Percentiles rank a stretch among this genome's conserved stretches.
These are phyloP conservation scores for Glyptemys insculpta DNA, from an alignment of 2,797 vertebrate species.

Conservation along the genomic window DNA sequence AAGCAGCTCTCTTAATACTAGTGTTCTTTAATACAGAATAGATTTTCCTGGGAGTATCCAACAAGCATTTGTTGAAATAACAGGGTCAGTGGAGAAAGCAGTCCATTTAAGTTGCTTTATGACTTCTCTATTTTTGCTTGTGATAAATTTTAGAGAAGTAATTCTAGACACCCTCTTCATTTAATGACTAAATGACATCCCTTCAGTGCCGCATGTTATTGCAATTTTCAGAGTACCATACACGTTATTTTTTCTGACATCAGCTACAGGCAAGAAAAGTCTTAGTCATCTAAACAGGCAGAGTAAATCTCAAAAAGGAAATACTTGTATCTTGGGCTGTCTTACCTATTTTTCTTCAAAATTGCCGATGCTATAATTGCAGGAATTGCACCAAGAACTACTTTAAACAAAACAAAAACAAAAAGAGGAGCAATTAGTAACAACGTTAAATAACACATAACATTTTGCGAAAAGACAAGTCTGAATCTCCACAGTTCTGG, in stretches of 20 bases:
- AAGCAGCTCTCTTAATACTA: not conserved
- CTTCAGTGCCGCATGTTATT: not conserved
- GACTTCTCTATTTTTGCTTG: too few species aligned
- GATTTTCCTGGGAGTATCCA: not conserved
- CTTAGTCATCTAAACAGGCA: not conserved
- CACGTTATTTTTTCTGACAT: not conserved
- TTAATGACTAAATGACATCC: not conserved
- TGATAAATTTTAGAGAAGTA: too few species aligned
- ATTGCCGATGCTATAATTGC: not conserved
- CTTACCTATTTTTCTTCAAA: not conserved
- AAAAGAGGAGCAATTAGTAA: not conserved
- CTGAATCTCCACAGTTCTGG: not conserved
- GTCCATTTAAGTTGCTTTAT: not conserved
- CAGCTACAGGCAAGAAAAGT: not conserved
- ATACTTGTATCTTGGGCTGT: not conserved
- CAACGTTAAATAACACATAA: not conserved
- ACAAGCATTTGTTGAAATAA: not conserved
- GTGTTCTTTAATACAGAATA: not conserved
- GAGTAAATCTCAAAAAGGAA: not conserved
- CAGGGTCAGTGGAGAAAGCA: not conserved
- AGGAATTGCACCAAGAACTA: not conserved
- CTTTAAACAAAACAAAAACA: not conserved
- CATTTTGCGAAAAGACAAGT: not conserved
- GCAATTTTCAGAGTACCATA: not conserved
- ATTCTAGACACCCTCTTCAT: not conserved